Percentiles rank a stretch among this genome's conserved stretches.
These are phyloP conservation scores for Vannuccia rotundouncinata DNA, from an alignment of 2,888 invertebrate species.

Conservation along the genomic window DNA sequence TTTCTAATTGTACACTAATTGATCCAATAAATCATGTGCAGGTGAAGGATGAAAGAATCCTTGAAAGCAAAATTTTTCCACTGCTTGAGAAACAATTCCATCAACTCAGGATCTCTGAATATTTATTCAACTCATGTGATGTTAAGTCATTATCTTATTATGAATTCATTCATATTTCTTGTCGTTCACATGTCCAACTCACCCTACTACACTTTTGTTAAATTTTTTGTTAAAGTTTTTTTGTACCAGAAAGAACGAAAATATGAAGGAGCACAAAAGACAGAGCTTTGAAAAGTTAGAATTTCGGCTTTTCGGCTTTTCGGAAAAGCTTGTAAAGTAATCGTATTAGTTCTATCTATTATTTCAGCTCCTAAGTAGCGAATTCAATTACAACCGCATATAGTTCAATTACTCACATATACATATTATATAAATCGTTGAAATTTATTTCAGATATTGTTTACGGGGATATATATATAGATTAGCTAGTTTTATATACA, in stretches of 20 bases:
- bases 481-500: too few species aligned
- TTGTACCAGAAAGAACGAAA: conserved; percentile 7
- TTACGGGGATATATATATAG: too few species aligned
- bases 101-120: neutral
- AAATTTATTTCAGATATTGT: too few species aligned
- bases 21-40: neutral
- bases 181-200: neutral
- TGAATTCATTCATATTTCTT: neutral
- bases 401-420: too few species aligned
- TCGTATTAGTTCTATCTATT: too few species aligned
- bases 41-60: neutral
- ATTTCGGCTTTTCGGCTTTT: too few species aligned
- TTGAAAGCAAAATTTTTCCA: neutral
- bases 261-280: neutral
- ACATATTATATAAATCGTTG: too few species aligned
- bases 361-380: too few species aligned
- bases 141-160: neutral
- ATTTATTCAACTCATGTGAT: neutral
- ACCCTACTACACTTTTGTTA: neutral
- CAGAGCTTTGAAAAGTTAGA: neutral
- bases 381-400: too few species aligned
- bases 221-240: conserved; percentile 6
- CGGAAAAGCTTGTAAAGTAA: conserved; percentile 5
- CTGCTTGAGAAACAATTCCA: neutral
- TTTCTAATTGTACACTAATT: neutral